phyloP scores from a whole-genome alignment of 1,140 invertebrate species.

The Drosophila obscura region DNA sequence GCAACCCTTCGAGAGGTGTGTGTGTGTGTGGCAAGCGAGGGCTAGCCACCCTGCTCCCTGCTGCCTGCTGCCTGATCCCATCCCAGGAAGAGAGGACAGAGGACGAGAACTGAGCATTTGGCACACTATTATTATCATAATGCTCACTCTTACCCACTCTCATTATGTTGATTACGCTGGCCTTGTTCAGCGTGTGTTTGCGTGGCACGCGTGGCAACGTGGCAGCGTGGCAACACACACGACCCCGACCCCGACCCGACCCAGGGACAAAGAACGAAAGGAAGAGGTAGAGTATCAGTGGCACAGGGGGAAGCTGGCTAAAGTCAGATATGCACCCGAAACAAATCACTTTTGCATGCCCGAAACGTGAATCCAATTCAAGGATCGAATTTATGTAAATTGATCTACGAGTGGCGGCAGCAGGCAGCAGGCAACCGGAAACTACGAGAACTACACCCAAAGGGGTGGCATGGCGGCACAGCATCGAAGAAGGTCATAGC shows the following conservation, averaged over 20 bases:
- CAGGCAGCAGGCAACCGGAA: too few relatives aligned
- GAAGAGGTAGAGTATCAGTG: neutral
- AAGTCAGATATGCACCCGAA: too few relatives aligned
- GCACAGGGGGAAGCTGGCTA: too few relatives aligned
- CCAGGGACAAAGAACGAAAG: constrained; percentile 2
- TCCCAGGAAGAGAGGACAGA: constrained; percentile 30
- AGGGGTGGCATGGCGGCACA: too few relatives aligned
- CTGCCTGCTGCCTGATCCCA: neutral
- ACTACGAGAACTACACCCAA: too few relatives aligned
- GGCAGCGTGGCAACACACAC: constrained; percentile 10
- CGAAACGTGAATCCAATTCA: too few relatives aligned
- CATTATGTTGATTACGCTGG: constrained; percentile 59
- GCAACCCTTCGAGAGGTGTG: constrained; percentile 29
- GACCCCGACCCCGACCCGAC: neutral
- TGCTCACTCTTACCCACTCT: constrained; percentile 51
- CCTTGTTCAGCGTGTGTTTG: constrained; percentile 14
- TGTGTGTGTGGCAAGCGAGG: neutral
- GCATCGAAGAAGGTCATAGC: too few relatives aligned
- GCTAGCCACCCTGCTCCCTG: constrained; percentile 60
- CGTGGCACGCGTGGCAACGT: constrained; percentile 49
- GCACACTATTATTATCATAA: constrained; percentile 77
- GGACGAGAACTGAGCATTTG: constrained; percentile 44
- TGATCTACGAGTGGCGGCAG: too few relatives aligned
- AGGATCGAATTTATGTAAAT: too few relatives aligned
- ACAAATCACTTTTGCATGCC: too few relatives aligned